Evolutionary conservation across 37 sponge, comb jelly and placozoan species (phyloP).

Genomic region (Halisarca cf. caerulea): DNA sequence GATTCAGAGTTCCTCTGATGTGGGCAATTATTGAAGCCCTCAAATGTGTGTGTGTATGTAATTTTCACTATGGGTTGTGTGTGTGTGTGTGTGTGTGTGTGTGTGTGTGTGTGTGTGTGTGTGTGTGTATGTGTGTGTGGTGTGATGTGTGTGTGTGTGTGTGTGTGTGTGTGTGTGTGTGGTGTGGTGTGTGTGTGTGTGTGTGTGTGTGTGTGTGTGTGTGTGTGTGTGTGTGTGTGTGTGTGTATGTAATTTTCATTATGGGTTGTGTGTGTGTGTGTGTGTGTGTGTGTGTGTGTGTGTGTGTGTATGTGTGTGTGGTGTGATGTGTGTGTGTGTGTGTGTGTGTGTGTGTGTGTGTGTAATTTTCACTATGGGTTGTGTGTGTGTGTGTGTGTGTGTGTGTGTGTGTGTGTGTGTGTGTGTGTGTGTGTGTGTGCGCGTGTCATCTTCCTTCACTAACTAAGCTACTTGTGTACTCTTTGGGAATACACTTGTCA

Average conservation of each 20-base stretch:
- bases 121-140: not conserved
- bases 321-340: not conserved
- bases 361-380: not conserved
- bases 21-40: no score
- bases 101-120: conserved; percentile 9
- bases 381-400: conserved; percentile 25
- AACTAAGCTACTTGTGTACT: no score
- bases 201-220: no score
- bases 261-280: conserved; percentile 3
- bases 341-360: conserved; percentile 23
- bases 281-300: not conserved
- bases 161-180: not conserved
- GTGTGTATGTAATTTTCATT: no score
- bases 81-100: conserved; percentile 16
- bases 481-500: no score
- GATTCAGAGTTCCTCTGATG: no score
- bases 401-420: conserved; percentile 25
- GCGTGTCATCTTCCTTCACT: no score
- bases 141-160: not conserved
- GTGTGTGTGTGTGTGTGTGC: conserved; percentile 28
- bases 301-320: conserved; percentile 17
- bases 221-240: no score
- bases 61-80: not conserved
- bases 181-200: not conserved
- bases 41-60: no score